Evolutionary conservation across 2,797 vertebrate genomes (phyloP), one percentile per base, ranked within the genome.

Genomic region (Spondyliosoma cantharus): DNA sequence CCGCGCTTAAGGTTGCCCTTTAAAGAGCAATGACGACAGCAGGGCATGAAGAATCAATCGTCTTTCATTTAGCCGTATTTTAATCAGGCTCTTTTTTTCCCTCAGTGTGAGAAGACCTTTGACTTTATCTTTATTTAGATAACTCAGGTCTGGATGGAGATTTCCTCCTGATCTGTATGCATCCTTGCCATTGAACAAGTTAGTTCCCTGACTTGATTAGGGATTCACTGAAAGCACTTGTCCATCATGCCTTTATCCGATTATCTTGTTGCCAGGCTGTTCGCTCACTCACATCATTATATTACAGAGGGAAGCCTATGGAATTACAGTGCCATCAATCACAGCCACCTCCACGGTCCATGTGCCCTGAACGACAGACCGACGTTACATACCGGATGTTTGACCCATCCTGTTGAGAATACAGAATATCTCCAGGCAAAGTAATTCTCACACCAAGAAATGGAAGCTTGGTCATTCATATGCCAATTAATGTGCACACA

Each of bases 241-340:
- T 91, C 91, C 86, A 89, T 94, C 92, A 90, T 48, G 74, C 45
- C 85, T 71, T 88, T 76, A 89, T 91, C 84, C 56, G 83, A 91
- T 94, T 89, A 89, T 92, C 77, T 78, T 86, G 87, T 92, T 91
- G 90, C 91, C 85, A 86, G 81, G 74, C 81, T 80, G 85, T 87
- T 92, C 91, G 81, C 81, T 91, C 88, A 75, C 84, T 93, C 92
- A 88, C 82, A 87, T 92, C 83, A 90, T 91, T 86, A 88, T 90
- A 91, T 91, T 83, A 88, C 65, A 71, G 75, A 68, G 82, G 74
- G 76, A 89, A 86, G 84, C 89, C 87, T 84, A 82, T 89, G 86
- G 90, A 93, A 90, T 88, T 78, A 70, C 85, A 74, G 66, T 74
- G 59, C 74, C 68, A 79, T 93, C 80, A 63, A 87, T 92, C 90